Conservation (phyloP, 2,797 vertebrate genomes). For the Poeciliopsis gracilis region DNA sequence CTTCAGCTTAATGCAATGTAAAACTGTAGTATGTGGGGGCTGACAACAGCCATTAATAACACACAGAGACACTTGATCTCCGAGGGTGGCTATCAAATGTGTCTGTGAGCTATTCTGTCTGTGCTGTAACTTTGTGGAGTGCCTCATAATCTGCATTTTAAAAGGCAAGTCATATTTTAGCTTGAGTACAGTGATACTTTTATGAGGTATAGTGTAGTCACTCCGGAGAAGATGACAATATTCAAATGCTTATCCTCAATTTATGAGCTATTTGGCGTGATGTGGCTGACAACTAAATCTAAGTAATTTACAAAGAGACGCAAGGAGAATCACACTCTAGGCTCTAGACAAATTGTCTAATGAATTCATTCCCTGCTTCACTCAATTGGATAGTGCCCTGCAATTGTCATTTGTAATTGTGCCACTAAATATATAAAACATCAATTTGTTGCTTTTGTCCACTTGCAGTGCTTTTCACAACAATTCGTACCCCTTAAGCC, state of each 20-base stretch:
- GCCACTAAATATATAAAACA: slow-evolving; percentile 6
- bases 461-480: not conserved
- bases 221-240: slow-evolving; percentile 50
- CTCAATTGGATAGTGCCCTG: slow-evolving; percentile 27
- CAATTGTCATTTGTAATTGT: slow-evolving; percentile 30
- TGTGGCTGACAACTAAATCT: slow-evolving; percentile 63
- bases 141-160: slow-evolving; percentile 59
- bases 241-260: slow-evolving; percentile 53
- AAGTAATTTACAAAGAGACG: slow-evolving; percentile 55
- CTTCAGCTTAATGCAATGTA: slow-evolving; percentile 73
- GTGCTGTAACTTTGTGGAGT: slow-evolving; percentile 60
- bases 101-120: slow-evolving; percentile 54
- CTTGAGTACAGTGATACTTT: slow-evolving; percentile 54
- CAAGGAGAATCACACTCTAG: slow-evolving; percentile 34
- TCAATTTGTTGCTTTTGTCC: slow-evolving; percentile 20
- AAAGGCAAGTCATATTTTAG: slow-evolving; percentile 61
- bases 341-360: slow-evolving; percentile 48
- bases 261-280: slow-evolving; percentile 57
- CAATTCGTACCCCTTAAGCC: not conserved
- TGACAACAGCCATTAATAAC: slow-evolving; percentile 76
- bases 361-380: slow-evolving; percentile 33
- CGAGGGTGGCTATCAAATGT: slow-evolving; percentile 63
- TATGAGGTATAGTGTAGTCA: slow-evolving; percentile 53
- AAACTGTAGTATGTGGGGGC: slow-evolving; percentile 59
- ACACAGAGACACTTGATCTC: slow-evolving; percentile 66